Conservation (phyloP, 2,113 vertebrate genomes). For the Bucco capensis region DNA sequence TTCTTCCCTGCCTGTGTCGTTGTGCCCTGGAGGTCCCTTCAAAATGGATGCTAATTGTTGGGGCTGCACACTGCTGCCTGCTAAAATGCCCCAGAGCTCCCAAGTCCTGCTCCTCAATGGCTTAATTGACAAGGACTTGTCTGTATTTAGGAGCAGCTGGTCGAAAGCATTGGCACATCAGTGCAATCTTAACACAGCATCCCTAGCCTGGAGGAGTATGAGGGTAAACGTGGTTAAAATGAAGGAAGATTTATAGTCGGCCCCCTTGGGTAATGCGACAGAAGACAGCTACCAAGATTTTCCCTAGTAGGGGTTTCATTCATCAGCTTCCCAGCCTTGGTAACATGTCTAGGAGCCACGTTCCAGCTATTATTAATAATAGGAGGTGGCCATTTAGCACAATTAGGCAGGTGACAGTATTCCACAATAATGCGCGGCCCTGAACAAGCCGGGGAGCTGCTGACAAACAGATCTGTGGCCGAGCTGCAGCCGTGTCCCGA, state of each 20-base stretch:
- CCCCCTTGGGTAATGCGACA: slow-evolving; percentile 89
- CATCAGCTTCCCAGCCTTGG: slow-evolving; percentile 75
- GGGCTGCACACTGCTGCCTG: slow-evolving; percentile 89
- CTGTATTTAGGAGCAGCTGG: slow-evolving; percentile 99
- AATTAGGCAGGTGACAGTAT: slow-evolving; percentile 93
- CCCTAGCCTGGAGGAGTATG: slow-evolving; percentile 81
- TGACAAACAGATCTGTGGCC: slow-evolving; percentile 44
- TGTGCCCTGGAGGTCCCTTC: slow-evolving; percentile 89
- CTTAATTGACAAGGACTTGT: slow-evolving; percentile 99
- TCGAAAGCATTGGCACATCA: slow-evolving; percentile 93
- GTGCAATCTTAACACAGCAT: slow-evolving; percentile 94
- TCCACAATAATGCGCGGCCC: slow-evolving; percentile 66
- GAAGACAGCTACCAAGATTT: slow-evolving; percentile 89
- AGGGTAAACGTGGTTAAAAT: slow-evolving; percentile 92
- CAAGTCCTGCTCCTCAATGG: slow-evolving; percentile 94
- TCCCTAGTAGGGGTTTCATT: slow-evolving; percentile 80
- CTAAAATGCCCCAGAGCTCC: slow-evolving; percentile 85
- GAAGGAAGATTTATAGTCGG: slow-evolving; percentile 96
- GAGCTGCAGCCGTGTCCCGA: neutral
- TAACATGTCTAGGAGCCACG: slow-evolving; percentile 74
- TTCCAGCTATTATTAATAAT: slow-evolving; percentile 84
- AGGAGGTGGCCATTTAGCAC: slow-evolving; percentile 74
- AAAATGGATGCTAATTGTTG: slow-evolving; percentile 98
- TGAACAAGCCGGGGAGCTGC: neutral
- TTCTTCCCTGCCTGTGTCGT: slow-evolving; percentile 83